Evolutionary conservation across 2,888 invertebrate genomes (phyloP), one percentile per base, ranked within the genome.

Genomic region (Balanococcus diminutus): DNA sequence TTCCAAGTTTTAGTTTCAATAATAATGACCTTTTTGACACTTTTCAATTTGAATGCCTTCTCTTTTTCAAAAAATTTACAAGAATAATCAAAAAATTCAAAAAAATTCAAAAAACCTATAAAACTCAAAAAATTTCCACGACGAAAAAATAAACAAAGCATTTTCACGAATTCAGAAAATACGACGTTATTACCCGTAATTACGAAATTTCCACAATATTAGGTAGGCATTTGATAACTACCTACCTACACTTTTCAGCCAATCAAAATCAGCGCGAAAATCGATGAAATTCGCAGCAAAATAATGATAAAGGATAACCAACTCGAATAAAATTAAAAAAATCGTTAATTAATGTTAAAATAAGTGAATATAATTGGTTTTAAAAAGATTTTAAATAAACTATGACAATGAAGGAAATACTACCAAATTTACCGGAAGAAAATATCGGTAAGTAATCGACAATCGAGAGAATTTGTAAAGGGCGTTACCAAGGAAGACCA

Each of bases 371-470:
- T 83, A 61, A 83, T 32, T 81, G 51, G 19, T 79, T 46, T 86
- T 46, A 22, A 31, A 46, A 22, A 42, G 75, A n/a, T 84, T 42
- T 86, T 25, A 81, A 81, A 42, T 86, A 87, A 87, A 56, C 19
- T 51, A 87, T 87, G 75, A 87, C 89, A 89, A 93, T 94, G 88
- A 94, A 94, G 89, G 94, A 94, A 89, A 93, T 95, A 87, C 94
- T 95, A 88, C 94, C 94, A 86, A 91, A 93, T 88, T 90, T 96
- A 89, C 95, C 95, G 88, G 96, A 96, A 89, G 96, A 96, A 89
- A 96, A 95, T 92, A 95, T 95, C 90, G 96, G 96, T 96, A 92
- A 93, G 91, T 91, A 46, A 46, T 19, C 9, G 0, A 19, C 9
- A 36, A 32, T 32, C 36, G 75, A 79, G 25, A 1, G 11, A 31